These are phyloP conservation scores for Sinotaia quadrata DNA, from an alignment of 2,888 invertebrate species.

Conservation along the genomic window DNA sequence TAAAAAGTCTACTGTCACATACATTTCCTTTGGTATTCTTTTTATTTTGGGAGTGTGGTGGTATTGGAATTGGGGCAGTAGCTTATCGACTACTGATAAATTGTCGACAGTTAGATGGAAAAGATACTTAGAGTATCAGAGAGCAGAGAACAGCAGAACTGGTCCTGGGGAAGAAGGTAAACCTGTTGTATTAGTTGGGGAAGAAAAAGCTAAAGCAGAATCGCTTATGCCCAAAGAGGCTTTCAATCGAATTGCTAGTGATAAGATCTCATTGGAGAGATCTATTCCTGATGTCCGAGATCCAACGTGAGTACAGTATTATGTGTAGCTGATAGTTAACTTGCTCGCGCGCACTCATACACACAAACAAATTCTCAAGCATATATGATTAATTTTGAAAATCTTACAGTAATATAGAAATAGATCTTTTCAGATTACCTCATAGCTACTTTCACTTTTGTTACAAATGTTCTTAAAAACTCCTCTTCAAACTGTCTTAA, in stretches of 20 bases:
- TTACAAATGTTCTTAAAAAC: no score
- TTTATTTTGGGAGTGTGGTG: constrained; percentile 6
- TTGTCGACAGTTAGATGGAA: constrained; percentile 6
- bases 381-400: no score
- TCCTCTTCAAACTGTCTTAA: no score
- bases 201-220: constrained; percentile 78
- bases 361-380: background rate
- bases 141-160: constrained; percentile 41
- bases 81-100: constrained; percentile 2
- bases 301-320: constrained; percentile 72
- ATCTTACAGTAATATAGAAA: no score
- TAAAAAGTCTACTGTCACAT: background rate
- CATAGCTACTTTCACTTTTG: no score
- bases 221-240: constrained; percentile 86
- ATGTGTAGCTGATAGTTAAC: no score
- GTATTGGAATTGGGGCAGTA: constrained; percentile 10
- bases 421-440: no score
- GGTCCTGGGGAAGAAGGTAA: constrained; percentile 70
- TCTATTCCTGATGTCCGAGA: constrained; percentile 80
- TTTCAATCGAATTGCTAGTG: constrained; percentile 89
- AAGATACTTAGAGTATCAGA: constrained; percentile 44
- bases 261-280: constrained; percentile 88
- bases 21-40: background rate
- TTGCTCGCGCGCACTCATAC: background rate
- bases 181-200: constrained; percentile 58